Evolutionary conservation across 2,888 invertebrate species (phyloP).

Genomic region (Acanthosepion pharaonis): DNA sequence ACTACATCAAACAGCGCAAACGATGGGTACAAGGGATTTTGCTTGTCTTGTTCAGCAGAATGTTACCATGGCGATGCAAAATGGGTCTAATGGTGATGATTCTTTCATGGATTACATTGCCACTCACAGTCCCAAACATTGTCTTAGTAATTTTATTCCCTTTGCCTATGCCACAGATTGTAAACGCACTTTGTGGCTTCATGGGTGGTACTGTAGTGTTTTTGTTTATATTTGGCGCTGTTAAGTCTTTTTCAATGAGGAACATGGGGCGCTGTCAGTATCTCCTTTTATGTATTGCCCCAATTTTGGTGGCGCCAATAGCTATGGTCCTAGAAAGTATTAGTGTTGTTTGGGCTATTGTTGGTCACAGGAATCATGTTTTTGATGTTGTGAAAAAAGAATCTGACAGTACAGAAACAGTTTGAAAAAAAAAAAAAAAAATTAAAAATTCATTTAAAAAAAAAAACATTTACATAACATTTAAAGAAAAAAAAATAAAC

Average conservation of each 20-base stretch:
- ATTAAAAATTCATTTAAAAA: neutral
- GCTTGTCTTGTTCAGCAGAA: constrained; percentile 52
- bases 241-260: constrained; percentile 56
- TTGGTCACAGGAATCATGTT: constrained; percentile 52
- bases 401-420: constrained; percentile 45
- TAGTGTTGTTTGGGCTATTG: constrained; percentile 55
- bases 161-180: constrained; percentile 53
- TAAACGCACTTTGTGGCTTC: constrained; percentile 55
- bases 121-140: constrained; percentile 55
- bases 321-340: constrained; percentile 55
- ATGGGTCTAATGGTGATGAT: constrained; percentile 56
- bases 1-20: constrained; percentile 56
- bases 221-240: constrained; percentile 56
- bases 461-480: constrained; percentile 7
- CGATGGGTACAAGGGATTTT: constrained; percentile 58
- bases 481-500: neutral
- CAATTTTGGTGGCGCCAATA: constrained; percentile 54
- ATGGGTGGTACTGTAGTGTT: constrained; percentile 56
- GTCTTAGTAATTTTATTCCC: constrained; percentile 55
- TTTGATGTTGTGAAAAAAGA: constrained; percentile 58
- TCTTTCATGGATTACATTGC: constrained; percentile 55
- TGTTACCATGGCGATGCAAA: constrained; percentile 56
- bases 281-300: constrained; percentile 52
- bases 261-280: constrained; percentile 53
- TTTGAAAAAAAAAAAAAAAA: neutral